Percentiles rank a stretch among this genome's conserved stretches.
phyloP scores from a whole-genome alignment of 2,888 invertebrate species.

The Meliscaeva auricollis region DNA sequence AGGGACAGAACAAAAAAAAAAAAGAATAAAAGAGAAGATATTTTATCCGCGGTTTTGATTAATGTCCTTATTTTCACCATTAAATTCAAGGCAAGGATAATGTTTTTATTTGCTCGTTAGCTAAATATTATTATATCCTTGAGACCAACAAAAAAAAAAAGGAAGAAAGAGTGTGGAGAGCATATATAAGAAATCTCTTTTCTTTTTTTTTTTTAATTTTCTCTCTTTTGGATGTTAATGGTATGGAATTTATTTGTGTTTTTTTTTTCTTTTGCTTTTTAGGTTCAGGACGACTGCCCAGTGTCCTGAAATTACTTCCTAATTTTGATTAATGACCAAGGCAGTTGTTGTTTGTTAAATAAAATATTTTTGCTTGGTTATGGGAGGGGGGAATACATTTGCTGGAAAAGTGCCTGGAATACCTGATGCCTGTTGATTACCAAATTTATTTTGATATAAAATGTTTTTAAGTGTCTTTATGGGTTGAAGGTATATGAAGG shows the following conservation, averaged over 20 bases:
- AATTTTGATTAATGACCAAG: conserved; percentile 45
- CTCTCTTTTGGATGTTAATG: conserved; percentile 15
- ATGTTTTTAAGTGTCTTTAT: conserved; percentile 6
- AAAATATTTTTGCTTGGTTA: neutral
- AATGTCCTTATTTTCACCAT: conserved; percentile 65
- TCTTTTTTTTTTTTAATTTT: conserved; percentile 24
- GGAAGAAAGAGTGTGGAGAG: neutral
- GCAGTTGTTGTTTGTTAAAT: conserved; percentile 30
- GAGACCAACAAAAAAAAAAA: no score
- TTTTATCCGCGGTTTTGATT: conserved; percentile 70
- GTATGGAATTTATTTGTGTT: neutral
- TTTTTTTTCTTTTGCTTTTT: neutral
- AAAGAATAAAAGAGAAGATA: conserved; percentile 12
- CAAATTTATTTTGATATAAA: conserved; percentile 41
- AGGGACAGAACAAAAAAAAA: no score
- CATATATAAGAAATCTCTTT: neutral
- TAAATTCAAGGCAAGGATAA: conserved; percentile 55
- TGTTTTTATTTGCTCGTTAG: conserved; percentile 50
- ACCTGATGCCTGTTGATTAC: conserved; percentile 45
- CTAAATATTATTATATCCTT: conserved; percentile 41
- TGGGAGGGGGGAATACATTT: conserved; percentile 21
- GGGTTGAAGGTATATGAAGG: neutral
- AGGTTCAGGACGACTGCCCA: conserved; percentile 32
- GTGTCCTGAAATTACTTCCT: conserved; percentile 37
- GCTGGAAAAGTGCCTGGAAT: conserved; percentile 21